phyloP scores from a whole-genome alignment of 2,113 vertebrate genomes.

The Lampris megalopsis region DNA sequence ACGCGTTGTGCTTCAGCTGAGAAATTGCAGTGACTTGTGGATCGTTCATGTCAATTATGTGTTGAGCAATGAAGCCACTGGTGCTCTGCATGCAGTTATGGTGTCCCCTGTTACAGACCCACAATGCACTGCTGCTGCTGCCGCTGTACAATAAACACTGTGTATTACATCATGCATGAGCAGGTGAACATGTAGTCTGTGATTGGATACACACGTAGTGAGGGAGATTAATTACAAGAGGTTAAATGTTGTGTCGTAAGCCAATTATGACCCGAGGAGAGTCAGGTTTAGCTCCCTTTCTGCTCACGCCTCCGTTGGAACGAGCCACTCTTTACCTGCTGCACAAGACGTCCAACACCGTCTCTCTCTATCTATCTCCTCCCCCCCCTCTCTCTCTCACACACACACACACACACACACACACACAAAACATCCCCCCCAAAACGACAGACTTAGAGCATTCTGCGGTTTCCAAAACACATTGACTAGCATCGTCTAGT shows the following conservation, averaged over 20 bases:
- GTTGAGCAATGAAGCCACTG: not conserved
- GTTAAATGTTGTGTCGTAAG: slow-evolving; percentile 68
- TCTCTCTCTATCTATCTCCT: too few relatives aligned
- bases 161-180: slow-evolving; percentile 23
- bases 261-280: slow-evolving; percentile 77
- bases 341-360: slow-evolving; percentile 64
- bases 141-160: slow-evolving; percentile 2
- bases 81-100: not conserved
- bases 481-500: too few relatives aligned
- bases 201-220: slow-evolving; percentile 35
- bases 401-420: too few relatives aligned
- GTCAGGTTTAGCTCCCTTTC: slow-evolving; percentile 44
- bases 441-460: too few relatives aligned
- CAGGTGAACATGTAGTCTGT: slow-evolving; percentile 38
- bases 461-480: too few relatives aligned
- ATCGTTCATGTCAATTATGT: too few relatives aligned
- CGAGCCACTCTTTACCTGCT: slow-evolving; percentile 48
- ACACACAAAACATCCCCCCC: too few relatives aligned
- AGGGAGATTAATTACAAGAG: slow-evolving; percentile 55
- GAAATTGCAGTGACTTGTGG: too few relatives aligned
- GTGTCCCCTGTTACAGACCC: not conserved
- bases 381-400: too few relatives aligned
- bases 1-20: slow-evolving; percentile 32
- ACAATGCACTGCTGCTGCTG: not conserved
- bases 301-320: slow-evolving; percentile 47